These are phyloP conservation scores for Toxostoma redivivum DNA, from an alignment of 2,113 vertebrate species.

Conservation along the genomic window DNA sequence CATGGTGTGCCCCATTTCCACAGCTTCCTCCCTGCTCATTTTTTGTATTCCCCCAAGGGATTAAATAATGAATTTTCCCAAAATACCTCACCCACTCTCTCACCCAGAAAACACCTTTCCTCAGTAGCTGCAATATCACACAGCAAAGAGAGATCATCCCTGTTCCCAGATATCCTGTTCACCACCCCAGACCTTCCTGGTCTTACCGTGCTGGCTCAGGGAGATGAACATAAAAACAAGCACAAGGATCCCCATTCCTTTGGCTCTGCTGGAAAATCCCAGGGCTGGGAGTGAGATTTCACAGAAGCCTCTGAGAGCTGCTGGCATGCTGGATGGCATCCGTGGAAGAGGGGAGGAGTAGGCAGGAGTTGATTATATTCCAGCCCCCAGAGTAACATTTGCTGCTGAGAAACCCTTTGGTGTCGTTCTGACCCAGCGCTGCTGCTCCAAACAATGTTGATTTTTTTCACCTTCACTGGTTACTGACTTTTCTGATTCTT, in stretches of 20 bases:
- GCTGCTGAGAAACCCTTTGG: neutral
- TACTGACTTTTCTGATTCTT: neutral
- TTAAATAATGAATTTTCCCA: neutral
- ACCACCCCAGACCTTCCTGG: neutral
- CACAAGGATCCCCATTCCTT: constrained; percentile 19
- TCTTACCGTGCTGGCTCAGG: constrained; percentile 23
- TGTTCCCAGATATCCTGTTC: neutral
- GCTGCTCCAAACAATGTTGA: neutral
- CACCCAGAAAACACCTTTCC: neutral
- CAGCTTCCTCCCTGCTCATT: neutral
- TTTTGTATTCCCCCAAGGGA: neutral
- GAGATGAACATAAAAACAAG: neutral
- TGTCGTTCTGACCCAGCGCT: constrained; percentile 31
- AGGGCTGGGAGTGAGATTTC: neutral
- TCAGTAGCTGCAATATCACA: neutral
- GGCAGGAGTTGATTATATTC: constrained; percentile 26
- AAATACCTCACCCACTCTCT: neutral
- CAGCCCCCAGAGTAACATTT: neutral
- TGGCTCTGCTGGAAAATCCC: neutral
- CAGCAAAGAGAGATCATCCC: neutral
- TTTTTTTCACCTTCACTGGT: neutral
- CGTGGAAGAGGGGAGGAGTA: neutral
- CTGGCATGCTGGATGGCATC: neutral
- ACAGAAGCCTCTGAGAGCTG: neutral
- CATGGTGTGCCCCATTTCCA: neutral